Evolutionary conservation across 2,888 invertebrate genomes (phyloP).

Genomic region (Nowickia ferox): DNA sequence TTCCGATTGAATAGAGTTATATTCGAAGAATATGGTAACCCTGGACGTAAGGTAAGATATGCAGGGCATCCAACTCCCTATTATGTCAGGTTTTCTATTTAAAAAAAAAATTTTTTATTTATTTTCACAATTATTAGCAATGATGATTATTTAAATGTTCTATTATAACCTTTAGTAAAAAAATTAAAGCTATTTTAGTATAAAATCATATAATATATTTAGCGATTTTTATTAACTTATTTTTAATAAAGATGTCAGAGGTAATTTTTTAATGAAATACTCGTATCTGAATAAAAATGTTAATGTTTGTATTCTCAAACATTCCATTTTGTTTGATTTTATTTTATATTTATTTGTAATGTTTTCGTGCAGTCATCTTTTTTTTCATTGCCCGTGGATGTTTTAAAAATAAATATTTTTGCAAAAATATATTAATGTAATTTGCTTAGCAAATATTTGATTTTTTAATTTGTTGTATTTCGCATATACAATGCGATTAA

Average conservation of each 20-base stretch:
- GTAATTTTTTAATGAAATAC: not conserved
- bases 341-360: not conserved
- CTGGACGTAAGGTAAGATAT: too few species aligned
- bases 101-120: too few species aligned
- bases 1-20: too few species aligned
- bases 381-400: constrained; percentile 1
- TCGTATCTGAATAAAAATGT: not conserved
- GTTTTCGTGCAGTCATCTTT: not conserved
- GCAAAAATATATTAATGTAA: constrained; percentile 10
- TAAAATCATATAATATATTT: not conserved
- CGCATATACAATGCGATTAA: not conserved
- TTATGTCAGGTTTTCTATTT: too few species aligned
- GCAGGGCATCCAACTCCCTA: too few species aligned
- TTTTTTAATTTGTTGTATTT: constrained; percentile 13
- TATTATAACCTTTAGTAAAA: not conserved
- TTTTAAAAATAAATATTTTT: not conserved
- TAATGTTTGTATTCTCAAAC: not conserved
- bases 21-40: too few species aligned
- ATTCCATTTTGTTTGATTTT: constrained; percentile 10
- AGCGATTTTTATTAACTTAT: not conserved
- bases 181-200: not conserved
- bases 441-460: constrained; percentile 29
- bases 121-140: too few species aligned
- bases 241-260: not conserved
- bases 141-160: too few species aligned